These are phyloP conservation scores for Trichacis sp. DNA, from an alignment of 2,888 invertebrate genomes.

Conservation along the genomic window DNA sequence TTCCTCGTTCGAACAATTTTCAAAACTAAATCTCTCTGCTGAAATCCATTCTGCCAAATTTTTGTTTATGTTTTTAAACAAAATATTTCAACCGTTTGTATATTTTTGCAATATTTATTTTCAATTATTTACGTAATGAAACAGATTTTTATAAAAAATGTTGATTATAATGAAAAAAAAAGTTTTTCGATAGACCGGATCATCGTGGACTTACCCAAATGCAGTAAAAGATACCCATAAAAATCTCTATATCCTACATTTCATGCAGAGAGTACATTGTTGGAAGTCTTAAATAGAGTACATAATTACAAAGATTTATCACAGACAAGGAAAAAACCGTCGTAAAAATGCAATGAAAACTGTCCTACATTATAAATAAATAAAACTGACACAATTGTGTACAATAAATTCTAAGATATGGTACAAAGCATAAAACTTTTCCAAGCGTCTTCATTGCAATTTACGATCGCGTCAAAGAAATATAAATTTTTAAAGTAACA, in stretches of 20 bases:
- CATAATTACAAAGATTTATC: slow-evolving; percentile 53
- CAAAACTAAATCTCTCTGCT: no score
- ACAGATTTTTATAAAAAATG: no score
- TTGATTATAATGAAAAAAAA: no score
- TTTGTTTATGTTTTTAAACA: no score
- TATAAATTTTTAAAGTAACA: slow-evolving; percentile 8
- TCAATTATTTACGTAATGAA: no score
- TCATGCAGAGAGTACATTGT: neutral
- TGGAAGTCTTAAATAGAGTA: slow-evolving; percentile 24
- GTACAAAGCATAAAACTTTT: slow-evolving; percentile 12
- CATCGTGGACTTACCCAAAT: no score
- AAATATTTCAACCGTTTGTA: no score
- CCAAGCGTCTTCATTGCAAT: slow-evolving; percentile 39
- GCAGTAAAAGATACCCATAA: neutral
- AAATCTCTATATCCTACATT: neutral
- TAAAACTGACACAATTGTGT: neutral
- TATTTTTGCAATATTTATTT: no score
- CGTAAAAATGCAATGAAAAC: slow-evolving; percentile 54
- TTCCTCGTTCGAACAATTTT: no score
- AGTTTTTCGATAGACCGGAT: no score
- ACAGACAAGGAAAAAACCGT: slow-evolving; percentile 57
- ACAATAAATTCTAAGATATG: neutral
- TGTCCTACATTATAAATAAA: neutral
- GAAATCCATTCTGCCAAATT: no score
- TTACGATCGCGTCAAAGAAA: neutral